Conservation (phyloP, 2,797 vertebrate species). For the Podarcis siculus region DNA sequence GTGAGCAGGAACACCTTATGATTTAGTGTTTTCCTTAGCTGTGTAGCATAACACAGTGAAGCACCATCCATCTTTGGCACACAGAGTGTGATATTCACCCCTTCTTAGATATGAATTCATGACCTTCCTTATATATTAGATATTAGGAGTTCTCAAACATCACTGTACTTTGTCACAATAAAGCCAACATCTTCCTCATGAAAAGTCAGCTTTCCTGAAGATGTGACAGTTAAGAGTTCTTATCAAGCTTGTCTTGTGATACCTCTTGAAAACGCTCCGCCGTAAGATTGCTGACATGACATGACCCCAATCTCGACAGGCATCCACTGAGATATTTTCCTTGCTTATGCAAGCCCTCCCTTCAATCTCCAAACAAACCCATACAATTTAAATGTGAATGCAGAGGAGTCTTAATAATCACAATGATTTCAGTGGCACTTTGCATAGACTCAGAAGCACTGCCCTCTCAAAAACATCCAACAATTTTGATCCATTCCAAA, state of each 20-base stretch:
- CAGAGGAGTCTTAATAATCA: neutral
- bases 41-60: conserved; percentile 8
- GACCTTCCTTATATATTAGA: conserved; percentile 58
- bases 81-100: neutral
- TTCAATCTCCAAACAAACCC: too few species aligned
- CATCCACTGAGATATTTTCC: neutral
- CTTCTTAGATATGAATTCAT: conserved; percentile 21
- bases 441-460: neutral
- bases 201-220: conserved; percentile 14
- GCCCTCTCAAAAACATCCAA: neutral
- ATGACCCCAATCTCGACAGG: neutral
- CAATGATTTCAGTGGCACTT: neutral
- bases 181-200: conserved; percentile 31
- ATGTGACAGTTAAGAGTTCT: neutral
- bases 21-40: conserved; percentile 52
- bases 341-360: neutral
- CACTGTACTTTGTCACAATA: conserved; percentile 53
- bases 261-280: neutral
- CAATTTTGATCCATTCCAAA: neutral
- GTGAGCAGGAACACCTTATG: conserved; percentile 52
- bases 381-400: neutral
- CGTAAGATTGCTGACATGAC: neutral
- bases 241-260: conserved; percentile 2
- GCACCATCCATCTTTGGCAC: conserved; percentile 43
- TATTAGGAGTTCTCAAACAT: conserved; percentile 36